These are phyloP conservation scores for Burhinus bistriatus DNA, from an alignment of 2,113 vertebrate species.

Conservation along the genomic window DNA sequence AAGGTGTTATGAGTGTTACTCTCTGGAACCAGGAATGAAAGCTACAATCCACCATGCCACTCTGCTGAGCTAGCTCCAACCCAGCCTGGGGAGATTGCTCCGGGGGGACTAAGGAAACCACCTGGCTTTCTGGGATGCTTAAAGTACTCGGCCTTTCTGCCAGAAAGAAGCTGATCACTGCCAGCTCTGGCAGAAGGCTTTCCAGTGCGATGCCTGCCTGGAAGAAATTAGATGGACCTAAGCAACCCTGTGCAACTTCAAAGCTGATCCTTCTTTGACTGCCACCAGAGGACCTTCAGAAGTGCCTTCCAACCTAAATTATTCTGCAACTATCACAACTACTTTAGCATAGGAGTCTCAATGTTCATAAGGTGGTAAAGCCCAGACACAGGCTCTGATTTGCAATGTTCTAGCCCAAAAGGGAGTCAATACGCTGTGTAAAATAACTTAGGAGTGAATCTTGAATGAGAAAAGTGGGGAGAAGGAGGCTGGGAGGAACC, in stretches of 20 bases:
- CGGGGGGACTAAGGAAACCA: not conserved
- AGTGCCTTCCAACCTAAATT: not conserved
- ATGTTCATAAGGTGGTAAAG: not conserved
- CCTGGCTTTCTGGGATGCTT: not conserved
- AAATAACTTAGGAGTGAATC: accelerated
- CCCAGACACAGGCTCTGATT: not conserved
- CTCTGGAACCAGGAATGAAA: not conserved
- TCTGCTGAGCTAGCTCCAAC: not conserved
- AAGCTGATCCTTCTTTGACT: not conserved
- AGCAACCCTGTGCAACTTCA: not conserved
- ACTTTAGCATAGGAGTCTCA: not conserved
- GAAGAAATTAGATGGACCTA: not conserved
- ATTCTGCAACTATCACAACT: not conserved
- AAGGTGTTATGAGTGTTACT: not conserved
- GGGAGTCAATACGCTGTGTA: not conserved
- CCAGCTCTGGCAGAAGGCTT: not conserved
- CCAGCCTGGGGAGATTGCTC: not conserved
- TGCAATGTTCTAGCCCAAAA: not conserved
- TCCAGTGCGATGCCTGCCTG: not conserved
- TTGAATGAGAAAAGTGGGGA: not conserved
- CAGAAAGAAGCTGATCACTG: not conserved
- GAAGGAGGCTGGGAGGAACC: not conserved
- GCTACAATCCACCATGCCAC: not conserved
- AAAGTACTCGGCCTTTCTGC: not conserved
- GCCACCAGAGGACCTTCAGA: not conserved